Conservation (phyloP, 2,113 vertebrate genomes). For the Clarias batrachus region DNA sequence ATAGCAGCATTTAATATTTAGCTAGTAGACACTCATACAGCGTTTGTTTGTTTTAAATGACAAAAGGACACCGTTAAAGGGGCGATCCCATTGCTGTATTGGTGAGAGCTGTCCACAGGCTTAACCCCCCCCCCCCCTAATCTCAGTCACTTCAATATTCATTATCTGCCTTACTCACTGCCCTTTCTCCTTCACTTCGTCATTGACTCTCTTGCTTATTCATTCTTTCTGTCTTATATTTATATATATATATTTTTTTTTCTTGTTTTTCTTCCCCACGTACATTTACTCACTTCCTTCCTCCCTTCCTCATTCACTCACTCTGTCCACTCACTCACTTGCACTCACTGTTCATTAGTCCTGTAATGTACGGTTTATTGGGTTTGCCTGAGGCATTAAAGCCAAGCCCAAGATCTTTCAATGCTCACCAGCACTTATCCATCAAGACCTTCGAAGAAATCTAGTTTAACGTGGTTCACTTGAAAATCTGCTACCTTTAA, state of each 20-base stretch:
- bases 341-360: constrained; percentile 17
- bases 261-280: background rate
- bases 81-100: background rate
- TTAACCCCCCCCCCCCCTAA: background rate
- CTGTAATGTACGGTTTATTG: constrained; percentile 15
- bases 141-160: background rate
- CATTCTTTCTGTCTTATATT: background rate
- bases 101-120: background rate
- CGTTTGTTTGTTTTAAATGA: background rate
- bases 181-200: background rate
- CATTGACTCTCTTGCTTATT: background rate
- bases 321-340: background rate
- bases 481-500: background rate
- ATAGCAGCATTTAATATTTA: background rate
- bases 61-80: background rate
- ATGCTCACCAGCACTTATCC: background rate
- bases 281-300: background rate
- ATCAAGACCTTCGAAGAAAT: background rate
- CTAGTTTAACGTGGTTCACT: background rate
- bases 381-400: constrained; percentile 14
- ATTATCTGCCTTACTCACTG: background rate
- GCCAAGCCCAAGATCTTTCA: background rate
- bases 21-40: background rate
- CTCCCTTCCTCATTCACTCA: background rate
- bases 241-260: background rate